A percentile compares a stretch with the other conserved stretches of the same genome.
These are phyloP conservation scores for Andricus quercusramuli DNA, from an alignment of 2,888 invertebrate species.

Conservation along the genomic window DNA sequence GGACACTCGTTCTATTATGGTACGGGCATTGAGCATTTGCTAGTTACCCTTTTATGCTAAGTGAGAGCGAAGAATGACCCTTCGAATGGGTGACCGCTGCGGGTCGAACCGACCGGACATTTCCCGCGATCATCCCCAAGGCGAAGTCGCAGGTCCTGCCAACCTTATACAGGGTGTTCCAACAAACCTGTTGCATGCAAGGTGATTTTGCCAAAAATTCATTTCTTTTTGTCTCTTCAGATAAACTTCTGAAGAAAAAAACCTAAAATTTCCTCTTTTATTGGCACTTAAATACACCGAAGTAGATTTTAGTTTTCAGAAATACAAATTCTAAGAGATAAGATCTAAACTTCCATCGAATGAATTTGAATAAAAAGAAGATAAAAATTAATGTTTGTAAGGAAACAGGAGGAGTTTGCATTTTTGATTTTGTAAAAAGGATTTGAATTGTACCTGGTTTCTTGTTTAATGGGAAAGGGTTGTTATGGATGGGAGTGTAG, in stretches of 20 bases:
- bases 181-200: slow-evolving; percentile 2
- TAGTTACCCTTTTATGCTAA: slow-evolving; percentile 76
- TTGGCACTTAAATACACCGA: neutral
- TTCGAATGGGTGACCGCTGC: slow-evolving; percentile 66
- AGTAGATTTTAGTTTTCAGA: neutral
- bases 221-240: neutral
- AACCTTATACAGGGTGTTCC: slow-evolving; percentile 52
- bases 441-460: neutral
- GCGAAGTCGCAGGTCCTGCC: slow-evolving; percentile 32
- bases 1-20: slow-evolving; percentile 74
- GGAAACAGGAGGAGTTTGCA: neutral
- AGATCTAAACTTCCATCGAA: neutral
- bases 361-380: slow-evolving; percentile 8
- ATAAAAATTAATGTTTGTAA: neutral
- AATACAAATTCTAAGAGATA: slow-evolving; percentile 12
- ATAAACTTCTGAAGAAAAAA: neutral
- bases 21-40: slow-evolving; percentile 68
- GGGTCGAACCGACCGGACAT: slow-evolving; percentile 69
- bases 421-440: neutral
- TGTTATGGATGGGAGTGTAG: slow-evolving; percentile 7
- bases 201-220: neutral
- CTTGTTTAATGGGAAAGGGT: neutral
- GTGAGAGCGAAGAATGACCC: slow-evolving; percentile 74
- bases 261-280: neutral
- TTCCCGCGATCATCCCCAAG: slow-evolving; percentile 67